Evolutionary conservation across 2,888 invertebrate genomes (phyloP).

Genomic region (Cheilosia vernalis): DNA sequence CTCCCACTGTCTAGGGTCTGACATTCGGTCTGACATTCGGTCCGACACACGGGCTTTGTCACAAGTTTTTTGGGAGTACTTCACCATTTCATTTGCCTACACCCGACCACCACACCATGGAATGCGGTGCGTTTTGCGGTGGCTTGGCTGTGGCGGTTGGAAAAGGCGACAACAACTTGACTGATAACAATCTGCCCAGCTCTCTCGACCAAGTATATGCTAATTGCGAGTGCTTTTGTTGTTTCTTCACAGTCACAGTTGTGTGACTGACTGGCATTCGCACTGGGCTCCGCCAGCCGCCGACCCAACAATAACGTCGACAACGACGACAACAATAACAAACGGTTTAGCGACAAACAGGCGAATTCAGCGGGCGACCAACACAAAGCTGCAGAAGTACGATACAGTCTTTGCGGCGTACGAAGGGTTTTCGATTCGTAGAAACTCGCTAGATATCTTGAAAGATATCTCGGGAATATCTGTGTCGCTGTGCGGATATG

Average conservation of each 20-base stretch:
- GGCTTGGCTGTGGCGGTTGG: slow-evolving; percentile 18
- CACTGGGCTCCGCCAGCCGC: not conserved
- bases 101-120: slow-evolving; percentile 16
- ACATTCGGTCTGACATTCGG: slow-evolving; percentile 15
- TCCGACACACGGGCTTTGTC: slow-evolving; percentile 29
- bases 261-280: slow-evolving; percentile 28
- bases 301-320: not conserved
- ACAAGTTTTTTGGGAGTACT: slow-evolving; percentile 14
- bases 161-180: slow-evolving; percentile 74
- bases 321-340: slow-evolving; percentile 21
- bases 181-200: slow-evolving; percentile 74
- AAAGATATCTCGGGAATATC: slow-evolving; percentile 49
- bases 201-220: slow-evolving; percentile 71
- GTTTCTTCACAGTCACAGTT: slow-evolving; percentile 33
- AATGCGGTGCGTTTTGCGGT: slow-evolving; percentile 53
- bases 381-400: slow-evolving; percentile 7
- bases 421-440: slow-evolving; percentile 64
- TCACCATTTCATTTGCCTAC: not conserved
- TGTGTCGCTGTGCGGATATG: slow-evolving; percentile 66
- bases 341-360: slow-evolving; percentile 36
- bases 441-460: slow-evolving; percentile 51
- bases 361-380: slow-evolving; percentile 31
- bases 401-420: slow-evolving; percentile 38
- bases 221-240: slow-evolving; percentile 72
- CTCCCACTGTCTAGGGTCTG: slow-evolving; percentile 37